A percentile compares a stretch with the other conserved stretches of the same genome.
Conservation (phyloP, 2,113 vertebrate species). For the Trematocara marginatum region DNA sequence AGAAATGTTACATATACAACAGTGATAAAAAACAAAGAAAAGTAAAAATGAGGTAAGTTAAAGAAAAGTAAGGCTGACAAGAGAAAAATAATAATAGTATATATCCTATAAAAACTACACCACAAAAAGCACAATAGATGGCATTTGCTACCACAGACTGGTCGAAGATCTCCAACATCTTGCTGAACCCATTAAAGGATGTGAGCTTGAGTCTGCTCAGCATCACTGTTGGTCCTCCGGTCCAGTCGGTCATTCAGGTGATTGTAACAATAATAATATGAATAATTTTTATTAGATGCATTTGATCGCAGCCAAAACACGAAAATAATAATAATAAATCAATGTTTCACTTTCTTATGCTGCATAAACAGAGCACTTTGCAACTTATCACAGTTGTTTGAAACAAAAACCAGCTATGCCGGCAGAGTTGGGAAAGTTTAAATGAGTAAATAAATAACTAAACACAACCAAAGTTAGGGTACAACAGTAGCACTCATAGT, state of each 20-base stretch:
- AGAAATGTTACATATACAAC: neutral
- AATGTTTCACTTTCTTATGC: neutral
- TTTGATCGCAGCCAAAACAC: neutral
- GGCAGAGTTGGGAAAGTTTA: neutral
- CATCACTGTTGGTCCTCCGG: accelerated
- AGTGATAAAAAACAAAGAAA: neutral
- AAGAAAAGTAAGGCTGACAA: neutral
- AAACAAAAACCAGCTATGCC: neutral
- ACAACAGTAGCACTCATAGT: neutral
- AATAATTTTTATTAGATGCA: neutral
- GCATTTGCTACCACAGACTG: neutral
- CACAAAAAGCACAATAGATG: neutral
- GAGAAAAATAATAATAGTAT: neutral
- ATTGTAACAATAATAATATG: neutral
- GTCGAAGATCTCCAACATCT: neutral
- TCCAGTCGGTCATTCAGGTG: neutral
- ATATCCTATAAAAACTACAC: neutral
- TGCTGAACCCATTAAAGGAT: neutral
- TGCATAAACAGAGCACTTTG: neutral
- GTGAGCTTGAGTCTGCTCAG: neutral
- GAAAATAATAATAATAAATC: neutral
- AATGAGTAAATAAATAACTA: neutral
- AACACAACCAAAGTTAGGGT: accelerated
- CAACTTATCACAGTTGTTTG: neutral
- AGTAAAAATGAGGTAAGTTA: neutral